These are phyloP conservation scores for Scrobipalpa atriplicella DNA, from an alignment of 2,888 invertebrate genomes.

Conservation along the genomic window DNA sequence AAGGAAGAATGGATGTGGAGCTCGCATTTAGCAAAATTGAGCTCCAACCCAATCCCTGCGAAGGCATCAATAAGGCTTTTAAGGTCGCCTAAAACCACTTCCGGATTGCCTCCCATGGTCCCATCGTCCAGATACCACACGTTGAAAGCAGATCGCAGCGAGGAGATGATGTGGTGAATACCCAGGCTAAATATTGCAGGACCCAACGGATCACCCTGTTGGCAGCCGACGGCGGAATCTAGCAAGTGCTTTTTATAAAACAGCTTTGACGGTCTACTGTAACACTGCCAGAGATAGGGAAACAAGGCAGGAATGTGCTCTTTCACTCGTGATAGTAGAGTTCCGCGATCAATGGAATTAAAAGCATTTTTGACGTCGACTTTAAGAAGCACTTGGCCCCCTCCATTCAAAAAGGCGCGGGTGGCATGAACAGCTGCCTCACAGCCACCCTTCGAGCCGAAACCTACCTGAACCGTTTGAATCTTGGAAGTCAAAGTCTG, in stretches of 20 bases:
- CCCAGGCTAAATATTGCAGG: constrained; percentile 12
- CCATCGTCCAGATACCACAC: constrained; percentile 14
- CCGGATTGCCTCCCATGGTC: background rate
- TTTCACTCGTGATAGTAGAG: background rate
- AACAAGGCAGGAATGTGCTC: background rate
- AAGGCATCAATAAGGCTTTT: background rate
- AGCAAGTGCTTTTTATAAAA: background rate
- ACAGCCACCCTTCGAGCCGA: too few species aligned
- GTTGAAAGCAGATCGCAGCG: background rate
- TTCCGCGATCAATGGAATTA: background rate
- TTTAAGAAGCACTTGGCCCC: background rate
- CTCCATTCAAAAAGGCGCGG: background rate
- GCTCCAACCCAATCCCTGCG: background rate
- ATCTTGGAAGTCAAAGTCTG: background rate
- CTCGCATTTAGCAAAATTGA: constrained; percentile 12
- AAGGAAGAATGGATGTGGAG: background rate
- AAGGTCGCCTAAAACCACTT: background rate
- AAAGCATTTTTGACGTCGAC: background rate
- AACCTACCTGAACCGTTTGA: background rate
- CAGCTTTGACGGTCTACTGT: background rate
- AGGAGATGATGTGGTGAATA: background rate
- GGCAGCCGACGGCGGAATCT: constrained; percentile 1
- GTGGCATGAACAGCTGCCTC: constrained; percentile 19
- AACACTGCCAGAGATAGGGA: constrained; percentile 13
- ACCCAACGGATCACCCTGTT: constrained; percentile 17